Evolutionary conservation across 1,140 invertebrate genomes (phyloP).

Genomic region (Drosophila ananassae): DNA sequence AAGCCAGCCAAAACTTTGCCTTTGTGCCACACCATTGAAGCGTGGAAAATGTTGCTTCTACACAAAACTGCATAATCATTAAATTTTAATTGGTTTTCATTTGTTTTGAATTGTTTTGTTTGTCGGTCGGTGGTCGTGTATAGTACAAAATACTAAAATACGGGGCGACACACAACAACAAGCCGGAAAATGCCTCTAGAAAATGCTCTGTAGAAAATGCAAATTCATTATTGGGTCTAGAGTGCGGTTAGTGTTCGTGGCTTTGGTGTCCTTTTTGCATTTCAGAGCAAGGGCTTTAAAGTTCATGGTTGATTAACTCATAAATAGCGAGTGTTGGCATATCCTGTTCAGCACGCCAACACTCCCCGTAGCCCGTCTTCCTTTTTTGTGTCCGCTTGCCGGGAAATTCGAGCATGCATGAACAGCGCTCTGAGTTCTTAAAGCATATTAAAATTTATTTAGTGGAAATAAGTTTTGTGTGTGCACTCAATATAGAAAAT

Average conservation of each 20-base stretch:
- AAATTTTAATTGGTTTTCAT: constrained; percentile 60
- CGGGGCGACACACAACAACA: constrained; percentile 21
- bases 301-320: constrained; percentile 70
- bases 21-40: constrained; percentile 25
- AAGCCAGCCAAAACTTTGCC: constrained; percentile 21
- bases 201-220: constrained; percentile 51
- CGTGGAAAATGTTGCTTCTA: constrained; percentile 34
- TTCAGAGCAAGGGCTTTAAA: constrained; percentile 43
- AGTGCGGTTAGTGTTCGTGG: constrained; percentile 45
- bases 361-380: not conserved
- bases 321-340: constrained; percentile 55
- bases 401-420: constrained; percentile 44
- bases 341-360: constrained; percentile 8
- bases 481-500: constrained; percentile 46
- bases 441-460: constrained; percentile 67
- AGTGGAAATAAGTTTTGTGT: constrained; percentile 54
- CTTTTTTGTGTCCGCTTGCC: constrained; percentile 21
- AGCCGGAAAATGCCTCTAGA: constrained; percentile 51
- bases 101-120: constrained; percentile 39
- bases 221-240: constrained; percentile 53
- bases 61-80: constrained; percentile 54
- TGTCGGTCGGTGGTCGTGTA: constrained; percentile 7
- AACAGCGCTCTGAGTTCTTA: constrained; percentile 32
- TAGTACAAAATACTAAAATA: constrained; percentile 8
- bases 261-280: constrained; percentile 36